These are phyloP conservation scores for Uria aalge DNA, from an alignment of 2,113 vertebrate genomes.

Conservation along the genomic window DNA sequence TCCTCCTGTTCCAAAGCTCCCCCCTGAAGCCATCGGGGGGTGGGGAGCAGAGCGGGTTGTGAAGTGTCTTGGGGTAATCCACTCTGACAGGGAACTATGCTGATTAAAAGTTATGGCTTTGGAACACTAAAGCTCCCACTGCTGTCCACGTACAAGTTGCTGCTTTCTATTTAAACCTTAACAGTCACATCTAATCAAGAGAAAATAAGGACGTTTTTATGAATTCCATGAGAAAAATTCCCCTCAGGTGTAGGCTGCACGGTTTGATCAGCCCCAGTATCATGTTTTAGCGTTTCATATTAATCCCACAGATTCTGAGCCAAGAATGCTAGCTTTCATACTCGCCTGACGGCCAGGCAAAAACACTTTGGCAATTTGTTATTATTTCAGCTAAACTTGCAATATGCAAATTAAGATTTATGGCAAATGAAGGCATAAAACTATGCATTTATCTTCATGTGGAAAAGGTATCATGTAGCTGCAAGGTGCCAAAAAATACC, in stretches of 20 bases:
- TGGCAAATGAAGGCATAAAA: background rate
- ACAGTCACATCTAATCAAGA: slow-evolving; percentile 56
- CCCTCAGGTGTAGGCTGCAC: slow-evolving; percentile 45
- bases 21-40: background rate
- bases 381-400: slow-evolving; percentile 8
- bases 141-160: background rate
- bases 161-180: slow-evolving; percentile 45
- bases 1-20: slow-evolving; percentile 9
- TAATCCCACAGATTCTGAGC: background rate
- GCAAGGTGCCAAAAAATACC: slow-evolving; percentile 25
- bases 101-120: slow-evolving; percentile 57
- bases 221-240: slow-evolving; percentile 61
- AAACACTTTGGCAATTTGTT: slow-evolving; percentile 7
- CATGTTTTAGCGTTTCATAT: background rate
- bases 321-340: slow-evolving; percentile 26
- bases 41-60: background rate
- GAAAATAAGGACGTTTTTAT: slow-evolving; percentile 32
- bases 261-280: slow-evolving; percentile 43
- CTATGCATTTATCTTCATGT: background rate
- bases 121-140: slow-evolving; percentile 33
- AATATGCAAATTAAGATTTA: slow-evolving; percentile 56
- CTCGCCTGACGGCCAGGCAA: background rate
- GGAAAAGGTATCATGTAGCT: background rate
- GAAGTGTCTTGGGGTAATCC: slow-evolving; percentile 59
- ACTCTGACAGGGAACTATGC: slow-evolving; percentile 17